Conservation (phyloP, 2,113 vertebrate species). For the Blennius ocellaris region DNA sequence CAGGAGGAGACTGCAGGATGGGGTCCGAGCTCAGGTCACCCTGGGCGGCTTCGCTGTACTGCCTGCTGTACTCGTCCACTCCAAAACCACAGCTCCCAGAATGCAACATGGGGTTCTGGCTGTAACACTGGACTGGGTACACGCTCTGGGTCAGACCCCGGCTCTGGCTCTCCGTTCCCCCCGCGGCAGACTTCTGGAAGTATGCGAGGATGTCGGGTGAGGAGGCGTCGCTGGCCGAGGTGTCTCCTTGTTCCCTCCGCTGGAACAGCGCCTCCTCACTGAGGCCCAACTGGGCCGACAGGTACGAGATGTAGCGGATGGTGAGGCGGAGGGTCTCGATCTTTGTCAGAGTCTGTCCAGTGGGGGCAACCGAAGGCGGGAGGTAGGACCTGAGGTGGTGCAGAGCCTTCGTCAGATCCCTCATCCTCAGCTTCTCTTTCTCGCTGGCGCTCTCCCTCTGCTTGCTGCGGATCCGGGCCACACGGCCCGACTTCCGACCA, state of each 20-base stretch:
- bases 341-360: constrained; percentile 85
- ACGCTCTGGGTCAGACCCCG: constrained; percentile 47
- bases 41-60: constrained; percentile 42
- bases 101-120: constrained; percentile 50
- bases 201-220: constrained; percentile 72
- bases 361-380: constrained; percentile 83
- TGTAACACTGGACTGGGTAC: constrained; percentile 49
- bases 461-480: constrained; percentile 78
- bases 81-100: constrained; percentile 63
- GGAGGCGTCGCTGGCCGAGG: constrained; percentile 44
- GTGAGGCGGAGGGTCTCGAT: constrained; percentile 86
- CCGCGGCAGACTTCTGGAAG: constrained; percentile 64
- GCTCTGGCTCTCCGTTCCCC: constrained; percentile 41
- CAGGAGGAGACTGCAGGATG: constrained; percentile 62
- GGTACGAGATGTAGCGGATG: constrained; percentile 85
- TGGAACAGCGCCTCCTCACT: constrained; percentile 78
- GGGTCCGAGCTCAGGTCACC: constrained; percentile 59
- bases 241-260: constrained; percentile 66
- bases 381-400: constrained; percentile 86
- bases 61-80: constrained; percentile 53
- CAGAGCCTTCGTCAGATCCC: constrained; percentile 85
- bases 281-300: constrained; percentile 83
- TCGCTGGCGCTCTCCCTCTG: constrained; percentile 87
- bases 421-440: constrained; percentile 88
- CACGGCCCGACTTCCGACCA: constrained; percentile 47